Base-by-base conservation (phyloP, 1,140 invertebrate species). In the Lasaia peninsularis region DNA sequence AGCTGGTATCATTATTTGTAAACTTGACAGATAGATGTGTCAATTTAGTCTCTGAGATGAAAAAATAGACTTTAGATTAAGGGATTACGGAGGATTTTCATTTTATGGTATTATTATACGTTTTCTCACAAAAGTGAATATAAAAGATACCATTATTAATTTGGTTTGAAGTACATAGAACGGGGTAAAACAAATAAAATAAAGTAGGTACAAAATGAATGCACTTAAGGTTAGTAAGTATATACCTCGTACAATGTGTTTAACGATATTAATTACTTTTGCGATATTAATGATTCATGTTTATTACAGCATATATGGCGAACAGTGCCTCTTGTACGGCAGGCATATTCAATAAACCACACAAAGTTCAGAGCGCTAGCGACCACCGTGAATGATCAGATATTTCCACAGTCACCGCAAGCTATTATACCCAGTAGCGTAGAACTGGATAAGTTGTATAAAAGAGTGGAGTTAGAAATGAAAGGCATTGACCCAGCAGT, bases 401-500 rank as follows among this genome's bases (percentile, higher is more conserved):
- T 74, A 0, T 20, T 48, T 3, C 12, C 51, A 18, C 9, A 33
- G 18, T 33, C 51, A 8, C 4, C 21, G 54, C 77, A 75, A 58
- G 58, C 72, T 11, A 44, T 73, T 44, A 62, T 67, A 14, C 56
- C 67, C 9, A 52, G 37, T 48, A 12, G 60, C 1, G 44, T 78
- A 2, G 90, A 92, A 79, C 71, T 86, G 4, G 96, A 98, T 78
- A 95, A 94, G 83, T 88, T 98, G 9, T 97, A 93, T 69, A 96
- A 94, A 84, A 92, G 91, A 69, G 84, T 99, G n/a, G 94, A 97
- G 83, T 80, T 99, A 61, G 97, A 98, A 91, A 91, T 98, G 34
- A 91, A 94, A 75, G 94, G 95, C 32, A 94, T 98, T 80, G 97
- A 98, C 81, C 92, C 92, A 12, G 95, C 93, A 4, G 96, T 98